Percentiles rank a stretch among this genome's conserved stretches.
These are phyloP conservation scores for Canis aureus DNA, from an alignment of 2,113 vertebrate genomes.

Conservation along the genomic window DNA sequence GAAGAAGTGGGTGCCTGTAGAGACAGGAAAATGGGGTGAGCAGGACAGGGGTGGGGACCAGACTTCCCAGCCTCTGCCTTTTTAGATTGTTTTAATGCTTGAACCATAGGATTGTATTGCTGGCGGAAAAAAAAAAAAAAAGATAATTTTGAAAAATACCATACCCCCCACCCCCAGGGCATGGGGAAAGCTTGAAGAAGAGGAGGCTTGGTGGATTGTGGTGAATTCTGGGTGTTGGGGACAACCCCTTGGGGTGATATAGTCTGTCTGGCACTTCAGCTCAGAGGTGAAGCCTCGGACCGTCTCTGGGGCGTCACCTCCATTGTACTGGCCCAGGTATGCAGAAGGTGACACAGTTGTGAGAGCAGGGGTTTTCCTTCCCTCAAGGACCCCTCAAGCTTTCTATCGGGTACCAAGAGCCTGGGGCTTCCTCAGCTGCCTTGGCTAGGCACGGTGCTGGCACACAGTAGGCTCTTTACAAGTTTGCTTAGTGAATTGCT, in stretches of 20 bases:
- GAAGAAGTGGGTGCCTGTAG: neutral
- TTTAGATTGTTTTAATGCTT: neutral
- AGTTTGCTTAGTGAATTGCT: neutral
- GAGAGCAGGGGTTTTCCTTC: neutral
- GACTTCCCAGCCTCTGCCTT: neutral
- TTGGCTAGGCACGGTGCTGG: neutral
- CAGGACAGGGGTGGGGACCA: rapidly evolving
- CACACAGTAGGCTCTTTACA: slow-evolving; percentile 31
- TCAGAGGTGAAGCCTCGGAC: neutral
- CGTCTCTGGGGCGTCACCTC: rapidly evolving
- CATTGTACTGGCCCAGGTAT: rapidly evolving
- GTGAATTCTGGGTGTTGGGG: neutral
- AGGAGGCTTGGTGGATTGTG: neutral
- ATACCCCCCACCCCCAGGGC: rapidly evolving
- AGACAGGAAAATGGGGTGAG: neutral
- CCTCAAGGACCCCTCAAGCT: neutral
- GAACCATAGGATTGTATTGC: no score
- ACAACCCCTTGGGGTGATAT: neutral
- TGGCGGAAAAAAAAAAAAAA: neutral
- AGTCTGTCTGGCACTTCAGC: neutral
- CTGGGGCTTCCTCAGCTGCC: neutral
- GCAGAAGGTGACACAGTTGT: neutral
- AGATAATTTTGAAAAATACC: neutral
- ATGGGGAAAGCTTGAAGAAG: neutral
- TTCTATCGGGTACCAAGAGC: neutral